Conservation (phyloP, 2,888 invertebrate species). For the Cephonodes hylas region DNA sequence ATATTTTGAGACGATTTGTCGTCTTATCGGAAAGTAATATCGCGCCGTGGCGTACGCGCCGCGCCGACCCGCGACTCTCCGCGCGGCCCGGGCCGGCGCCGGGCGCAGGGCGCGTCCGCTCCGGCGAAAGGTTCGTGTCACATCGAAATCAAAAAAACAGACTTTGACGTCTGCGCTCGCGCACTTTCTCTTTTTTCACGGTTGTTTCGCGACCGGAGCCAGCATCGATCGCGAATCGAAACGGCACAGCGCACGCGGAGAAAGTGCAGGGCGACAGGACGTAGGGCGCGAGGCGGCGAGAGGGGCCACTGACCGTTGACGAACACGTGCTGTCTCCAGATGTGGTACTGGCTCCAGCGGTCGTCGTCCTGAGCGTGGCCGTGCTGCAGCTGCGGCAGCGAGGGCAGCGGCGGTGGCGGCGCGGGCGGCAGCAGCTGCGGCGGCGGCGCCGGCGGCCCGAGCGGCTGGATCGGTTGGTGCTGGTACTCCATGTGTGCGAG, state of each 20-base stretch:
- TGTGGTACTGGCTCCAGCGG: slow-evolving; percentile 89
- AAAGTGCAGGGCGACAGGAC: slow-evolving; percentile 25
- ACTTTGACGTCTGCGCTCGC: slow-evolving; percentile 52
- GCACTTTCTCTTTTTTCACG: slow-evolving; percentile 68
- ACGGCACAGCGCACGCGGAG: slow-evolving; percentile 24
- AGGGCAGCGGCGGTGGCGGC: slow-evolving; percentile 83
- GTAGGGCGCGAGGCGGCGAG: slow-evolving; percentile 13
- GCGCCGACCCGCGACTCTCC: background rate
- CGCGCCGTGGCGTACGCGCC: background rate
- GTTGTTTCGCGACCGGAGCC: slow-evolving; percentile 40
- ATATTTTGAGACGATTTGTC: slow-evolving; percentile 3
- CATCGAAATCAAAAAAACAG: slow-evolving; percentile 24
- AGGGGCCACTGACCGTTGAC: slow-evolving; percentile 85
- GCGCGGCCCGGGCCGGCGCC: background rate
- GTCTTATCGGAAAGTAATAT: slow-evolving; percentile 9
- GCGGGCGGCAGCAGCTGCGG: slow-evolving; percentile 82
- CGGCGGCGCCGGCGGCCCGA: slow-evolving; percentile 84
- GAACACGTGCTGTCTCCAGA: slow-evolving; percentile 90
- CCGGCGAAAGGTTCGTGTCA: slow-evolving; percentile 1
- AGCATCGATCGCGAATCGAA: slow-evolving; percentile 35
- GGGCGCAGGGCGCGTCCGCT: background rate
- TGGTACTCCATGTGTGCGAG: slow-evolving; percentile 72
- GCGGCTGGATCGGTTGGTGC: slow-evolving; percentile 77
- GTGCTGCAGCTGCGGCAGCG: slow-evolving; percentile 83
- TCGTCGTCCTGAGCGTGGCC: slow-evolving; percentile 82